Conservation (phyloP, 1,140 invertebrate genomes). For the Diachasmimorpha longicaudata region DNA sequence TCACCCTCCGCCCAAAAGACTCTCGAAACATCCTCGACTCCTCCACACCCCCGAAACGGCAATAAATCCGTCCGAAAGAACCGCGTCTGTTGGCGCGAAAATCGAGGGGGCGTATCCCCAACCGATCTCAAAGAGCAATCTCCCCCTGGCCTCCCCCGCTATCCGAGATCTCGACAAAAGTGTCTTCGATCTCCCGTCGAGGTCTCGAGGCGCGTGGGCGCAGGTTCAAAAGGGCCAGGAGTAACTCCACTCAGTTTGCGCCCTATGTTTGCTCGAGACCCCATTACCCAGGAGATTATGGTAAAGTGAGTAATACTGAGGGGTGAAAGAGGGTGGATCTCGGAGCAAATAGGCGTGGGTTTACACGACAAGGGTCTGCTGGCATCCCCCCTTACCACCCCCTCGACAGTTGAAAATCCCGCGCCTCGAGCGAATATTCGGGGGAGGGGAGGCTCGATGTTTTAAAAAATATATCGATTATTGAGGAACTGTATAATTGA, state of each 20-base stretch:
- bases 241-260: neutral
- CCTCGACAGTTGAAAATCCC: neutral
- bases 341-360: constrained; percentile 29
- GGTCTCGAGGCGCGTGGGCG: neutral
- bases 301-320: constrained; percentile 50
- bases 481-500: too few relatives aligned
- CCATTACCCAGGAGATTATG: constrained; percentile 55
- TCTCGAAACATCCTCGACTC: neutral
- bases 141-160: neutral
- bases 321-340: constrained; percentile 27
- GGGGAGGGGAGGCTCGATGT: too few relatives aligned
- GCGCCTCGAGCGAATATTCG: neutral
- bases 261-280: constrained; percentile 32
- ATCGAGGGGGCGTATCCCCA: neutral
- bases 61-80: constrained; percentile 13
- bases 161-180: neutral
- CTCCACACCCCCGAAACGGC: neutral
- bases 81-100: neutral
- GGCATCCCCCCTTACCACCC: neutral
- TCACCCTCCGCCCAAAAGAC: constrained; percentile 17
- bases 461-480: too few relatives aligned
- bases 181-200: neutral
- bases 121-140: too few relatives aligned
- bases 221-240: neutral
- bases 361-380: constrained; percentile 33